phyloP scores from a whole-genome alignment of 2,888 invertebrate species.

The Drosophila fungiperda region DNA sequence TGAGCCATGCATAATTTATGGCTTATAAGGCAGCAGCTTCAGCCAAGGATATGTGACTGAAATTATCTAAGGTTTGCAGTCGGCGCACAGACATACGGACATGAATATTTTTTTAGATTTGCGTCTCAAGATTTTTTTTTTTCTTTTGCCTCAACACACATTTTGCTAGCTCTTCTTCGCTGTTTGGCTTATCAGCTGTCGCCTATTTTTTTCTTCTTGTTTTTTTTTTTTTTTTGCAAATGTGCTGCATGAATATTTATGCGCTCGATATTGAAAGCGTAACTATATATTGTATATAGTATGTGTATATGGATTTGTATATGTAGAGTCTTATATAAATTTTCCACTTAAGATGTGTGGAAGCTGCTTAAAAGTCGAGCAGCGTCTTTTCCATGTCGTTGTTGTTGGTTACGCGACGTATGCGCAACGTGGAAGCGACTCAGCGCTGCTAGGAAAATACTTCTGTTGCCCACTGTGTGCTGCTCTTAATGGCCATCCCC shows the following conservation, averaged over 20 bases:
- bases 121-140: constrained; percentile 21
- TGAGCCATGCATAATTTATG: constrained; percentile 80
- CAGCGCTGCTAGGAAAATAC: constrained; percentile 42
- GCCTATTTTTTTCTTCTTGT: constrained; percentile 14
- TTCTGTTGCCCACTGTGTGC: constrained; percentile 22
- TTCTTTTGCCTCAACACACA: constrained; percentile 25
- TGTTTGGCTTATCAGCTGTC: constrained; percentile 77
- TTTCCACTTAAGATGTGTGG: constrained; percentile 53
- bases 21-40: constrained; percentile 49
- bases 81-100: constrained; percentile 38
- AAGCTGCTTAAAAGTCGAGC: constrained; percentile 72
- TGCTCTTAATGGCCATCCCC: constrained; percentile 55
- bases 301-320: constrained; percentile 6
- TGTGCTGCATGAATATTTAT: constrained; percentile 76
- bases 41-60: constrained; percentile 53
- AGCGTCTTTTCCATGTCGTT: constrained; percentile 34
- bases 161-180: constrained; percentile 4
- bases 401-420: constrained; percentile 62
- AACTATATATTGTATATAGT: constrained; percentile 3
- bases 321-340: constrained; percentile 27
- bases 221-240: constrained; percentile 39
- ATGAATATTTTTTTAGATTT: constrained; percentile 32
- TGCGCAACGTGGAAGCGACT: constrained; percentile 55
- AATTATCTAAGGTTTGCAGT: constrained; percentile 72
- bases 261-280: constrained; percentile 64